Base-by-base conservation (phyloP, 2,888 invertebrate genomes). In the Plagiodera versicolora region DNA sequence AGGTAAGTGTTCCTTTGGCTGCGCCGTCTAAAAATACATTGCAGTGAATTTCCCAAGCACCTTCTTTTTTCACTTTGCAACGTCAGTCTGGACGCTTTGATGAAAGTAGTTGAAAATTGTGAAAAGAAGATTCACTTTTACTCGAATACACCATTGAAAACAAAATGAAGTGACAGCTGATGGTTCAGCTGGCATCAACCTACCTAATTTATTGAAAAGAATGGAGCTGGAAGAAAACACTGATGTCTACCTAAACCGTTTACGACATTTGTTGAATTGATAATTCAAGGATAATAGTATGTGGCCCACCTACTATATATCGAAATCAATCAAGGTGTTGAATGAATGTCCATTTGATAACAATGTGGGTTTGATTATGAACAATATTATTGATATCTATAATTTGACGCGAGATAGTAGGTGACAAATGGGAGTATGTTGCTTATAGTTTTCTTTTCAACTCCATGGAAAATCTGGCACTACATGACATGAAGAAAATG, bases 11-110 rank as follows among this genome's bases (percentile, higher is more conserved):
- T 49, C 52, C 53, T 49, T 39, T 54, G 10, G 61, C 57, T 59
- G 55, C 17, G 46, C 18, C 54, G 39, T 59, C 59, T 61, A 61
- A 57, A 61, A 61, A 61, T 61, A 61, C 28, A 30, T 20, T 32
- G 20, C 46, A 19, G 44, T 47, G 35, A 48, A 46, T 56, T 54
- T 53, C 10, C 46, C 52, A 57, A 61, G 57, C 57, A 57, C 50
- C 46, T 57, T 49, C 49, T 57, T 61, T 57, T 60, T 57, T 58
- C 51, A 32, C 50, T 60, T 39, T 60, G 52, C 52, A 39, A 14
- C 45, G 44, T 53, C 28, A 16, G 44, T 20, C 24, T 53, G 14
- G 10, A 28, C 24, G 20, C 39, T 39, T 39, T 39, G 14, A 39
- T 39, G 8, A 39, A 39, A 39, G 39, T 39, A 14, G 44, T 53